These are phyloP conservation scores for Marmota monax DNA, from an alignment of 2,113 vertebrate species.

Conservation along the genomic window DNA sequence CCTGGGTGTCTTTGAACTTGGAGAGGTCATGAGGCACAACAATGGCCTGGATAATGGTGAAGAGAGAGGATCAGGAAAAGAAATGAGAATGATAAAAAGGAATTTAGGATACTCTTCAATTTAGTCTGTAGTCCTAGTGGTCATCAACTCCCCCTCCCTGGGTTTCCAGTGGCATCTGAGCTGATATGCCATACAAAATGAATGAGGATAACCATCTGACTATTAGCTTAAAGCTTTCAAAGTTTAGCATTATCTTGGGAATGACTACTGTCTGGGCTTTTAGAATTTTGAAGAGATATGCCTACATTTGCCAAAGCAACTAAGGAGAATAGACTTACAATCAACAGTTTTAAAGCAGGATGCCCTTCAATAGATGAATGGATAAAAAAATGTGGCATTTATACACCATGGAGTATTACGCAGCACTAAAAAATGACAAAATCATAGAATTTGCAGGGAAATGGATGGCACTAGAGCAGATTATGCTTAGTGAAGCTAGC, in stretches of 20 bases:
- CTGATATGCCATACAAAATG: not conserved
- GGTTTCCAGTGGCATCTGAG: not conserved
- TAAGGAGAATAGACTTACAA: constrained; percentile 15
- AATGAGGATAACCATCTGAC: not conserved
- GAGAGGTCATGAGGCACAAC: not conserved
- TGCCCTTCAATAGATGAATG: too few relatives aligned
- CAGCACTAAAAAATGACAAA: too few relatives aligned
- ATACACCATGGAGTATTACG: too few relatives aligned
- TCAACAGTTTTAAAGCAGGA: constrained; percentile 25
- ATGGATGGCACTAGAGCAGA: too few relatives aligned
- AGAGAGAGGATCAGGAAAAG: not conserved
- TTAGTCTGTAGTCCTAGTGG: not conserved
- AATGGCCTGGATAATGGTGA: not conserved
- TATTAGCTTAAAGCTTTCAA: constrained; percentile 15
- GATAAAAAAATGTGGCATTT: too few relatives aligned
- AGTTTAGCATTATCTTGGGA: constrained; percentile 35
- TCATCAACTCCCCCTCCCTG: constrained; percentile 9
- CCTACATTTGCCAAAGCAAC: constrained; percentile 33
- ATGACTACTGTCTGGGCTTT: constrained; percentile 36
- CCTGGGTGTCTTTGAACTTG: constrained; percentile 17
- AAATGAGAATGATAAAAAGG: not conserved
- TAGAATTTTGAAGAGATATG: not conserved
- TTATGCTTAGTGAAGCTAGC: too few relatives aligned
- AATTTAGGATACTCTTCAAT: not conserved
- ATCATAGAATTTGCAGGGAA: too few relatives aligned